Percentiles rank a stretch among this genome's conserved stretches.
Evolutionary conservation across 2,888 invertebrate species (phyloP).

Genomic region (Eilema caniola): DNA sequence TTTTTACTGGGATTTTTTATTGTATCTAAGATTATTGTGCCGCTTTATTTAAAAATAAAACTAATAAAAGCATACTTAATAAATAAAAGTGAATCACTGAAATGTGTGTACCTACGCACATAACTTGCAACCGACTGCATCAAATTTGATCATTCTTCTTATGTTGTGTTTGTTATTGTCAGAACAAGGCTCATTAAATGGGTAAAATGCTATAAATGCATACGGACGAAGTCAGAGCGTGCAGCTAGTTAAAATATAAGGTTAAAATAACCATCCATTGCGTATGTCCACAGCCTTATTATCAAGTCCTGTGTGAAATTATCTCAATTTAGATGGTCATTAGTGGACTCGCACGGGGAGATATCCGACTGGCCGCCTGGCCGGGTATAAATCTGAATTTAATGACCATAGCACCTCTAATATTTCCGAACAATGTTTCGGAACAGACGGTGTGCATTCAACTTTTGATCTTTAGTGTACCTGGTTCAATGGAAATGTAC

Average conservation of each 20-base stretch:
- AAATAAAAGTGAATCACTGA: not conserved
- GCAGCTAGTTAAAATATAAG: not conserved
- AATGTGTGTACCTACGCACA: too few relatives aligned
- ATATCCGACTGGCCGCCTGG: constrained; percentile 78
- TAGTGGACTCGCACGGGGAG: constrained; percentile 85
- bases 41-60: not conserved
- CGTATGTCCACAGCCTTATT: constrained; percentile 63
- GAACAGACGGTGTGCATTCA: constrained; percentile 52
- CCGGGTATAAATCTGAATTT: constrained; percentile 85
- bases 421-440: constrained; percentile 80
- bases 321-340: constrained; percentile 87
- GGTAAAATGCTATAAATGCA: too few relatives aligned
- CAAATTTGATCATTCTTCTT: too few relatives aligned
- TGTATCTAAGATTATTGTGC: not conserved
- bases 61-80: not conserved
- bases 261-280: constrained; percentile 6
- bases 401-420: constrained; percentile 79
- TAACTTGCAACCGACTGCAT: too few relatives aligned
- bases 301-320: constrained; percentile 81
- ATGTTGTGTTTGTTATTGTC: too few relatives aligned
- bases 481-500: constrained; percentile 21
- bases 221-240: too few relatives aligned
- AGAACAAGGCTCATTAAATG: too few relatives aligned
- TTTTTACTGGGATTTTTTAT: not conserved
- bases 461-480: constrained; percentile 45